Percentiles rank a stretch among this genome's conserved stretches.
Conservation (phyloP, 1,140 invertebrate species). For the Drosophila triauraria region DNA sequence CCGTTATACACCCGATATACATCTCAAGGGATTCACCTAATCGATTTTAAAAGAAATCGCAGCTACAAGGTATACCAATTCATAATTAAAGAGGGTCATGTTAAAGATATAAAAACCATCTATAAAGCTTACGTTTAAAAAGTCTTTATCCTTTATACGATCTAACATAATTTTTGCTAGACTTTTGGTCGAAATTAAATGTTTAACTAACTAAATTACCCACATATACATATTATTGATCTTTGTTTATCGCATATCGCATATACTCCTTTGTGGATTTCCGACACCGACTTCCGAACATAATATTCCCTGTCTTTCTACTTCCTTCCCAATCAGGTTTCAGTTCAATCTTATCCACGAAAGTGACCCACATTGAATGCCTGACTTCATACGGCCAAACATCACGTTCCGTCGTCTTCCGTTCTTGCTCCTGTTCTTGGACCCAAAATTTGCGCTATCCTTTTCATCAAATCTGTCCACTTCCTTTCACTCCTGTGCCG, state of each 20-base stretch:
- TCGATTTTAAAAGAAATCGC: too few relatives aligned
- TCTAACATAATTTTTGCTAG: neutral
- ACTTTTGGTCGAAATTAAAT: neutral
- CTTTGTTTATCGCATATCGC: too few relatives aligned
- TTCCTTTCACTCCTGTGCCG: neutral
- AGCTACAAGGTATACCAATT: too few relatives aligned
- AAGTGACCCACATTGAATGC: constrained; percentile 59
- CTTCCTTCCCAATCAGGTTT: constrained; percentile 28
- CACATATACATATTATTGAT: neutral
- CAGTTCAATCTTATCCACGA: constrained; percentile 4
- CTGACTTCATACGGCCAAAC: constrained; percentile 31
- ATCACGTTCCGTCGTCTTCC: constrained; percentile 57
- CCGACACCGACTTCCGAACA: neutral
- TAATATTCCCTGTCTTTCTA: constrained; percentile 9
- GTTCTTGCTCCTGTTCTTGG: constrained; percentile 13
- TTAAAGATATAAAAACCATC: neutral
- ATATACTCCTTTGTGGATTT: neutral
- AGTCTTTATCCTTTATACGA: neutral
- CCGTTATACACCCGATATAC: too few relatives aligned
- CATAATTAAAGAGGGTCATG: too few relatives aligned
- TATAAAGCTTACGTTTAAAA: neutral
- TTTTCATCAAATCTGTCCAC: constrained; percentile 63
- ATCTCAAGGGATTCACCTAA: too few relatives aligned
- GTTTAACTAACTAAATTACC: neutral
- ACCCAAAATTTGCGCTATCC: constrained; percentile 61